A percentile compares a stretch with the other conserved stretches of the same genome.
Conservation (phyloP, 1,140 invertebrate genomes). For the Heliconius hermathena region DNA sequence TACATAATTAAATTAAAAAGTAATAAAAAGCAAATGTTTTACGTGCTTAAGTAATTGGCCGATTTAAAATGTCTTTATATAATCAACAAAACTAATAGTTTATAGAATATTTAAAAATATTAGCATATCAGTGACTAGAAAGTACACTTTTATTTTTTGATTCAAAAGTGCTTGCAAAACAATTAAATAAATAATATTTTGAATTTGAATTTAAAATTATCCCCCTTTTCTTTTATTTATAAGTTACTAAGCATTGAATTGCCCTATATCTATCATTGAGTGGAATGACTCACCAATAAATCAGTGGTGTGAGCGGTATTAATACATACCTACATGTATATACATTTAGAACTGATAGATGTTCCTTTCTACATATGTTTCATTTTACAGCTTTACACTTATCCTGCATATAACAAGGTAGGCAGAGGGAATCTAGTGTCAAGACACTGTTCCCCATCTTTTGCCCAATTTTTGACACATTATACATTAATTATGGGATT, state of each 20-base stretch:
- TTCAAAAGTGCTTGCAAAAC: too few species aligned
- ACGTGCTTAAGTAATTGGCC: neutral
- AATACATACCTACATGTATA: neutral
- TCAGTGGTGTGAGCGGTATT: neutral
- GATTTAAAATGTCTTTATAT: neutral
- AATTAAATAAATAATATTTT: too few species aligned
- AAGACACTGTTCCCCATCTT: too few species aligned
- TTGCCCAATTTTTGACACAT: neutral
- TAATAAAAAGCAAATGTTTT: neutral
- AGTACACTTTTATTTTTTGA: too few species aligned
- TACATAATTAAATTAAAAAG: neutral
- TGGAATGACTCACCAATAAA: constrained; percentile 6
- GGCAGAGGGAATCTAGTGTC: too few species aligned
- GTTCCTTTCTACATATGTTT: neutral
- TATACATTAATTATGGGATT: too few species aligned
- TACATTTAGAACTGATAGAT: neutral
- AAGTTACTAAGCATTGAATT: neutral
- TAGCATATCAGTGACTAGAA: neutral
- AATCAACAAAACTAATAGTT: neutral
- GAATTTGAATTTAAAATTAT: neutral
- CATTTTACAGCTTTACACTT: too few species aligned
- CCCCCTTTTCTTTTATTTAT: neutral
- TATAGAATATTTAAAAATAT: neutral
- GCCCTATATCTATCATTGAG: neutral
- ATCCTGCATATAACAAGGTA: too few species aligned